Percentiles rank a stretch among this genome's conserved stretches.
Conservation (phyloP, 2,113 vertebrate genomes). For the Enhydra lutris region DNA sequence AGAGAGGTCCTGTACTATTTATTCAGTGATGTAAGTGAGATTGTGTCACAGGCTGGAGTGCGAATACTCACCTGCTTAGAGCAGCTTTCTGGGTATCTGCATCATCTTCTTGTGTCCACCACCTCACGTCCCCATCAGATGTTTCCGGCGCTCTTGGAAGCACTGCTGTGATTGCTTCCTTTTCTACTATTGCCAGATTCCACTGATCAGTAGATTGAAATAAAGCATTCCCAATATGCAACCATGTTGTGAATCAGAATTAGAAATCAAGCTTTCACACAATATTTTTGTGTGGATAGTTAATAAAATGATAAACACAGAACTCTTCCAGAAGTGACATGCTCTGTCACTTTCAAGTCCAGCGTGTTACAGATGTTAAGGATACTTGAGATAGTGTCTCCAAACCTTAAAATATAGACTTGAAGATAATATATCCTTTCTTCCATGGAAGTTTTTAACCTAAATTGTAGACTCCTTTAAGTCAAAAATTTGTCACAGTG, state of each 20-base stretch:
- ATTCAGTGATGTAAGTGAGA: background rate
- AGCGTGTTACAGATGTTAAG: background rate
- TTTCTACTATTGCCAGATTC: background rate
- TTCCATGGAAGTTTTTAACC: background rate
- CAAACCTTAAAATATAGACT: background rate
- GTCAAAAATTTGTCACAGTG: background rate
- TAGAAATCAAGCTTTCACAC: background rate
- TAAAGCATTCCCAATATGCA: background rate
- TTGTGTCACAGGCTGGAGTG: background rate
- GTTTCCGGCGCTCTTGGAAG: background rate
- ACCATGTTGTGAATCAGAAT: background rate
- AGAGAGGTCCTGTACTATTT: background rate
- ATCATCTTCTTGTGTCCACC: background rate
- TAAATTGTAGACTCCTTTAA: background rate
- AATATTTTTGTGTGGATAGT: background rate
- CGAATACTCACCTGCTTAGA: background rate
- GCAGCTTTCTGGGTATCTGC: background rate
- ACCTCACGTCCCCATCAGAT: background rate
- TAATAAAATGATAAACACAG: background rate
- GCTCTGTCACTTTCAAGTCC: fast-evolving
- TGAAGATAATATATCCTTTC: background rate
- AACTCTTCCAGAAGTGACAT: background rate
- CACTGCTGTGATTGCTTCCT: background rate
- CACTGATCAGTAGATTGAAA: background rate
- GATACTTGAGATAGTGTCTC: background rate